Conservation (phyloP, 2,888 invertebrate species). For the Phymatocera aterrima region DNA sequence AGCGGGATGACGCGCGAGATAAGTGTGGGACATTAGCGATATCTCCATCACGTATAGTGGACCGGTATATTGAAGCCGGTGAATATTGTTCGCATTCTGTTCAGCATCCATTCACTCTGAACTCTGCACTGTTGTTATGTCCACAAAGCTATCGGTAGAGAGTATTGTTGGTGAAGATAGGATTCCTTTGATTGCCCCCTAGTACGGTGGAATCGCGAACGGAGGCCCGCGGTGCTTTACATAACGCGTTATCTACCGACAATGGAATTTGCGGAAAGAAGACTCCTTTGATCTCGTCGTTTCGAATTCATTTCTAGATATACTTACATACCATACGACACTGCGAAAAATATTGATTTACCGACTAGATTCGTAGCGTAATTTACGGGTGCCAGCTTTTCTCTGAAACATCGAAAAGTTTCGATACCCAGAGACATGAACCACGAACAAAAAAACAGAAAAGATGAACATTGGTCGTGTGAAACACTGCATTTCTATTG, state of each 20-base stretch:
- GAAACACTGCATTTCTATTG: no score
- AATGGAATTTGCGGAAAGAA: slow-evolving; percentile 50
- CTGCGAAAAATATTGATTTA: background rate
- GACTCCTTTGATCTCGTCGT: slow-evolving; percentile 26
- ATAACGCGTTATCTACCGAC: slow-evolving; percentile 64
- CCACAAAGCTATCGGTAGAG: slow-evolving; percentile 62
- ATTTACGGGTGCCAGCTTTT: no score
- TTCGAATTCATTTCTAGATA: slow-evolving; percentile 25
- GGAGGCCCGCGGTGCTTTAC: slow-evolving; percentile 57
- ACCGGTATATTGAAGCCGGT: slow-evolving; percentile 21
- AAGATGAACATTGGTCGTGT: no score
- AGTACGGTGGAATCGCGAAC: slow-evolving; percentile 37
- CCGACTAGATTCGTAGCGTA: no score
- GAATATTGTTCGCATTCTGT: slow-evolving; percentile 48
- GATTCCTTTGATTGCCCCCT: slow-evolving; percentile 66
- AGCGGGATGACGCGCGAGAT: slow-evolving; percentile 20
- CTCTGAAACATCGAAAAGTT: no score
- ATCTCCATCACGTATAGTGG: slow-evolving; percentile 27
- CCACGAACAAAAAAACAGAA: no score
- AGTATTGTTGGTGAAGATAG: slow-evolving; percentile 66
- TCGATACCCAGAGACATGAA: no score
- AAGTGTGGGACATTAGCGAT: slow-evolving; percentile 33
- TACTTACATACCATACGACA: no score
- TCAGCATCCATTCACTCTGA: slow-evolving; percentile 57
- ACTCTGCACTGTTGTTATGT: slow-evolving; percentile 59